phyloP scores from a whole-genome alignment of 2,113 vertebrate genomes.

The Hippocampus mohnikei region DNA sequence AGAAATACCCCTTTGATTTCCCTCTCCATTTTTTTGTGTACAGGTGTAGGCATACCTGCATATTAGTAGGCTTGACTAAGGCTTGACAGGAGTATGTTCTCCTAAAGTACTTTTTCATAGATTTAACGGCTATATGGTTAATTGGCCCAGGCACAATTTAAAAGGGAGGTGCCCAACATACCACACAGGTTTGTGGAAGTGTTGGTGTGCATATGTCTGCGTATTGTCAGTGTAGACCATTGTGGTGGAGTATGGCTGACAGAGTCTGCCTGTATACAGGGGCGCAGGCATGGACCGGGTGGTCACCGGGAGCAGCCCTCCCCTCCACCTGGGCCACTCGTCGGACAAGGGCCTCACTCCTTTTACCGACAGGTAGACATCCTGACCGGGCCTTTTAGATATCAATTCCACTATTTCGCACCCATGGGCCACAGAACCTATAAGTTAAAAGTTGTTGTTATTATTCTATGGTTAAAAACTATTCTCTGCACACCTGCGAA shows the following conservation, averaged over 20 bases:
- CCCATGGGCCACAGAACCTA: constrained; percentile 9
- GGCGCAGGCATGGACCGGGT: constrained; percentile 70
- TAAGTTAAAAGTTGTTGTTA: background rate
- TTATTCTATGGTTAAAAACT: too few species aligned
- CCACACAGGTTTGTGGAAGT: background rate
- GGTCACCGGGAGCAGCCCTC: constrained; percentile 71
- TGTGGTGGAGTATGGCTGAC: constrained; percentile 52
- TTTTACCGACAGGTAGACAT: constrained; percentile 76
- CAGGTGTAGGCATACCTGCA: background rate
- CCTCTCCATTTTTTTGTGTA: background rate
- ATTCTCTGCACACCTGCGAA: background rate
- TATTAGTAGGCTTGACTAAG: background rate
- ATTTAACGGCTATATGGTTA: background rate
- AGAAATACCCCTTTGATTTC: background rate
- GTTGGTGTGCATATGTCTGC: constrained; percentile 1
- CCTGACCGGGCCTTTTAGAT: constrained; percentile 47
- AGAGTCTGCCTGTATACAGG: constrained; percentile 69
- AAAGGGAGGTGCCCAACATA: background rate
- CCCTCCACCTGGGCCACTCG: constrained; percentile 71
- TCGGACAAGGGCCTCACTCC: constrained; percentile 73
- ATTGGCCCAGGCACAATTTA: background rate
- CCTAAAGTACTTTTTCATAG: background rate
- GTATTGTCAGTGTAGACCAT: constrained; percentile 38
- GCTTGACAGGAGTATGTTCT: background rate
- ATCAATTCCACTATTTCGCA: constrained; percentile 46